Evolutionary conservation across 2,888 invertebrate genomes (phyloP), one percentile per base, ranked within the genome.

Genomic region (Dinocampus coccinellae): DNA sequence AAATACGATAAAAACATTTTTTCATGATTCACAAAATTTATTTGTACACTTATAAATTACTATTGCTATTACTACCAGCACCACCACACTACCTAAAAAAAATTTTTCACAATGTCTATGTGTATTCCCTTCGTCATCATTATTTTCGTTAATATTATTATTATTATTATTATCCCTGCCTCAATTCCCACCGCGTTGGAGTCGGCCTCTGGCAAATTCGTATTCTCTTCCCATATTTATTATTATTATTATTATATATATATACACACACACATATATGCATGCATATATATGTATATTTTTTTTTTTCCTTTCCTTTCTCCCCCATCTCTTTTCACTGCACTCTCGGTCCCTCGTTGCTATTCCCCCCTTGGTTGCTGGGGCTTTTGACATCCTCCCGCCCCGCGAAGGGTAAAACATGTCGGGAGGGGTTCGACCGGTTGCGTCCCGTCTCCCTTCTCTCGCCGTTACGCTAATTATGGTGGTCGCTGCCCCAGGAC

Each of bases 401-500:
- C 70, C 74, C 55, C 62, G 6, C 69, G 42, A 61, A 42, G 47
- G 61, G 52, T 29, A 47, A 47, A 34, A 57, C 36, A 55, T 47
- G 34, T 61, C 34, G 63, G 42, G 63, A 29, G 47, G 63, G 63
- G 29, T 63, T 47, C 63, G 29, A 63, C 63, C 26, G 47, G 42
- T 3, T 24, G 20, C 9, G 29, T 33, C n/a, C 20, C 33, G 68
- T 75, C 55, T 69, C 73, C 75, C 75, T 75, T 76, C 71, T 75
- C 74, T 74, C 72, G 55, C 68, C 79, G 68, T 66, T 71, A 73
- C 79, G 80, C 82, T 87, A 86, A 87, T 87, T 87, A 87, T 86
- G 85, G 85, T 84, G 84, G 86, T 82, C 79, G 79, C 76, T 73
- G 77, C 70, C 77, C 53, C 75, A 80, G 81, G 84, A 82, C 85